Evolutionary conservation across 2,797 vertebrate species (phyloP), one percentile per base, ranked within the genome.

Genomic region (Melopsittacus undulatus): DNA sequence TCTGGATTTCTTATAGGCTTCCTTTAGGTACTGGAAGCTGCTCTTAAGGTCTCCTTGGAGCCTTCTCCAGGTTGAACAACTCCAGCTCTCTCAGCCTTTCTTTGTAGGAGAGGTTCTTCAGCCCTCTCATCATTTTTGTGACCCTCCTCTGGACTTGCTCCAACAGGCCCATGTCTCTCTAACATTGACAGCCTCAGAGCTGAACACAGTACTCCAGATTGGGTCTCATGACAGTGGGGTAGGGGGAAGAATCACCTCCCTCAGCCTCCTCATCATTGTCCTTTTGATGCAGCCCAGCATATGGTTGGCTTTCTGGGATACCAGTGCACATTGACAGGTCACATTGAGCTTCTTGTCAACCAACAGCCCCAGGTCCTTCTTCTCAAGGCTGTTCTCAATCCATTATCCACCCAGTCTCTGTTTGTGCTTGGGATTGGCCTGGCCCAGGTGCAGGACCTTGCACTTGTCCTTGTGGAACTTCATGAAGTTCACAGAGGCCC

Each of bases 91-190:
- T 61, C 34, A 61, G 59, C 36, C 34, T 61, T 11, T 61, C 36
- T 38, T 38, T 36, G 7, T 27, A 27, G 7, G 36, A 38, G 17
- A 38, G 59, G 36, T 27, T 18, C 59, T 61, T 27, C 36, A 61
- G 22, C 40, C 6, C 40, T n/a, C 27, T 43, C 45, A 30, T 19
- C 13, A 26, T 19, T 23, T 48, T 22, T 23, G 14, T 26, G 30
- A 15, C 16, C 30, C 19, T 66, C 19, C 51, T 72, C 57, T 54
- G 46, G 16, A 43, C 40, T 54, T 20, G 11, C 40, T 43, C 19
- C 49, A 54, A 29, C 30, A 36, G 2, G 9, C 19, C 57, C 49
- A n/a, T 0, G 0, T 52, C 38, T 29, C 45, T 34, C n/a, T 66
- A 9, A 10, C 26, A 11, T 0, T 32, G 64, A 23, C 52, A 13